Base-by-base conservation (phyloP, 2,797 vertebrate species). In the Sphenodon punctatus region DNA sequence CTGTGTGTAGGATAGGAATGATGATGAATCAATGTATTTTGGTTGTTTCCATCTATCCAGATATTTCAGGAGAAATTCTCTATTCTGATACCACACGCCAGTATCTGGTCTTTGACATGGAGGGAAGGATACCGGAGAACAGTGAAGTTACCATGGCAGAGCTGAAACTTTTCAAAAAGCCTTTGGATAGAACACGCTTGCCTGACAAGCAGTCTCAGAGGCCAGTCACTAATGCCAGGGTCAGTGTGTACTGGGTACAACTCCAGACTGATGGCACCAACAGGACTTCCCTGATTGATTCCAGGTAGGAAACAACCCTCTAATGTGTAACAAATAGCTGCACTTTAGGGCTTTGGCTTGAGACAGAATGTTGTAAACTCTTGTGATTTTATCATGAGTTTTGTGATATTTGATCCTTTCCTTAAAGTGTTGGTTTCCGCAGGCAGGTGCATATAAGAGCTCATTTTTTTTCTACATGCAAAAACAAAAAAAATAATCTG, bases 131-230 rank as follows among this genome's bases (percentile, higher is more conserved):
- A 87, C 97, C 98, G 4, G 94, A 96, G 6, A 97, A 98, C 94
- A 97, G 97, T 1, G 98, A 99, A 88, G 97, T 99, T 82, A 98
- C 97, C 39, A 98, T 98, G 97, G 99, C 98, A 1, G 97, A 97
- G 72, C 95, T 99, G 49, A 98, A 97, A 84, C 97, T 99, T 22
- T 99, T 97, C 95, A 98, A 99, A 93, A 96, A 96, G 90, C 96
- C 97, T 1, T 91, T 96, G 16, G 93, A 93, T 64, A 95, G 91
- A 86, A 93, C 91, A 65, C 93, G 93, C 70, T 75, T 96, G n/a
- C 90, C 86, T 25, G 95, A 95, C 43, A 96, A 59, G 84, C 97
- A 90, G 74, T 91, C 77, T 85, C 97, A 97, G 90, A 94, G 97
- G 17, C 91, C 97, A 0, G 86, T 97, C 64, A 96, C 85, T 94